Percentiles rank a stretch among this genome's conserved stretches.
These are phyloP conservation scores for Apotomis betuletana DNA, from an alignment of 2,888 invertebrate genomes.

Conservation along the genomic window DNA sequence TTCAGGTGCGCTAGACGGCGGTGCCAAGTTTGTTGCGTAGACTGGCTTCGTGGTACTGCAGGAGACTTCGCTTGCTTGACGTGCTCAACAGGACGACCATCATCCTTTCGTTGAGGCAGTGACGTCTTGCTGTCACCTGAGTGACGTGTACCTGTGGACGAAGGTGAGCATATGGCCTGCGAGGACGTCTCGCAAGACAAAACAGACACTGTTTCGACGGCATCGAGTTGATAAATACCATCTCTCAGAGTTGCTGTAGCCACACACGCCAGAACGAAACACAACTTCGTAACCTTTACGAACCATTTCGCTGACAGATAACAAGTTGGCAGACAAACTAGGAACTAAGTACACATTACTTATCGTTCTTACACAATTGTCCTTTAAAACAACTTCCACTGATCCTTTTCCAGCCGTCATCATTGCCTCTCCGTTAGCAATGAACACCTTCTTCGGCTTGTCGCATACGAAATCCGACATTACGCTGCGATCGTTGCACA, in stretches of 20 bases:
- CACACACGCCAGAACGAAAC: neutral
- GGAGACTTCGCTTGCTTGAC: neutral
- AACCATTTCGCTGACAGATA: neutral
- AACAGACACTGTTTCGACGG: neutral
- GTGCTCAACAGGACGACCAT: neutral
- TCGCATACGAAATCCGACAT: neutral
- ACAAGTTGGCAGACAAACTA: neutral
- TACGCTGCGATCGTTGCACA: neutral
- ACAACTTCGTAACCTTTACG: neutral
- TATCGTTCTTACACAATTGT: neutral
- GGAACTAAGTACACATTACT: conserved; percentile 15
- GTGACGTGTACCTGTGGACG: neutral
- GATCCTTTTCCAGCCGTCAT: neutral
- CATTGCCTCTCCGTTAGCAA: neutral
- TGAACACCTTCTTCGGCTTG: neutral
- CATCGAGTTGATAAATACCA: neutral
- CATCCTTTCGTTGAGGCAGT: neutral
- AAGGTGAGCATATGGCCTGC: neutral
- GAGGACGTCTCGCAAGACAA: neutral
- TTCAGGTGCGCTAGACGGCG: neutral
- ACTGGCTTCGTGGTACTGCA: neutral
- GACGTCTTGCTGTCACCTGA: neutral
- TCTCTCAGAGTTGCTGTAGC: neutral
- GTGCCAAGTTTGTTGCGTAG: neutral
- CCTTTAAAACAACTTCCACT: neutral